Percentiles rank a stretch among this genome's conserved stretches.
Evolutionary conservation across 2,113 vertebrate genomes (phyloP).

Genomic region (Pseudorasbora parva): DNA sequence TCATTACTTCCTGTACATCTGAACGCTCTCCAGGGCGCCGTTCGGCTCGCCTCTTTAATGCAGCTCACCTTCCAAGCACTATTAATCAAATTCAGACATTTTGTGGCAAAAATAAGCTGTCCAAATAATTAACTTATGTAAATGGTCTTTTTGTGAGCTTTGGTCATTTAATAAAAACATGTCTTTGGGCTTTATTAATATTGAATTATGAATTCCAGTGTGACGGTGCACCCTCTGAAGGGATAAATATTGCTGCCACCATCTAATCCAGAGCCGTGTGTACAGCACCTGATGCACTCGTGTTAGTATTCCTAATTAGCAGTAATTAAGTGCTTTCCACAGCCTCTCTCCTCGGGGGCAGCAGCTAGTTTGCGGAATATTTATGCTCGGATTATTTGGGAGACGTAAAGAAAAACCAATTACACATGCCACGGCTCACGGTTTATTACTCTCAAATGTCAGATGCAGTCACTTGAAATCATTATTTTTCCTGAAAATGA

Average conservation of each 20-base stretch:
- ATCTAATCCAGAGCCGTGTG: conserved; percentile 33
- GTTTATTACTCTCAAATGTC: conserved; percentile 21
- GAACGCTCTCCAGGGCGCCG: not conserved
- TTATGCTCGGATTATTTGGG: conserved; percentile 70
- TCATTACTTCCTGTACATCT: conserved; percentile 10
- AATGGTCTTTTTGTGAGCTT: not conserved
- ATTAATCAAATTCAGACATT: conserved; percentile 46
- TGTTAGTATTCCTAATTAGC: conserved; percentile 75
- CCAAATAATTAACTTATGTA: conserved; percentile 36
- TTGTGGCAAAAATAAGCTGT: conserved; percentile 1
- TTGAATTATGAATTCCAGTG: conserved; percentile 13
- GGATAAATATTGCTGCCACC: not conserved
- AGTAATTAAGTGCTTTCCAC: conserved; percentile 69
- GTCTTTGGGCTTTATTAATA: conserved; percentile 9
- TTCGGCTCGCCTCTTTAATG: not conserved
- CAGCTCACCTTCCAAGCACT: not conserved
- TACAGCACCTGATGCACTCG: conserved; percentile 68
- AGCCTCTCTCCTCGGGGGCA: conserved; percentile 59
- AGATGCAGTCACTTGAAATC: not conserved
- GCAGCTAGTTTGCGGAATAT: conserved; percentile 67
- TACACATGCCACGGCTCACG: conserved; percentile 38
- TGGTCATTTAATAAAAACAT: not conserved
- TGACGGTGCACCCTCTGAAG: conserved; percentile 19
- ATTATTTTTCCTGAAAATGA: not conserved
- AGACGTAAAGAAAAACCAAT: conserved; percentile 65